Evolutionary conservation across 1,140 invertebrate species (phyloP).

Genomic region (Trigoniulus corallinus): DNA sequence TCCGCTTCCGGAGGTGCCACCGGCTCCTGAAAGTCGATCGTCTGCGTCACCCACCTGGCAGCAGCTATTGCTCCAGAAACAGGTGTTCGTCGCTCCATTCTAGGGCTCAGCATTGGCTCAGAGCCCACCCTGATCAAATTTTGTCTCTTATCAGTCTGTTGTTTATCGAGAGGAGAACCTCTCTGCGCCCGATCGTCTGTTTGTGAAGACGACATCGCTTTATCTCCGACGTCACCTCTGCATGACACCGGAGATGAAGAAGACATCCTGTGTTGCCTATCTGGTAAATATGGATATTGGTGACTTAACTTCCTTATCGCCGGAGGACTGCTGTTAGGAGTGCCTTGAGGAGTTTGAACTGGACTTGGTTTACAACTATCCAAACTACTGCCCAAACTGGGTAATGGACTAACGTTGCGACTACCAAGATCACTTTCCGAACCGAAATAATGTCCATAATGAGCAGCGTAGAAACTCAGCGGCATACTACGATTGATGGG

Average conservation of each 20-base stretch:
- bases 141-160: not conserved
- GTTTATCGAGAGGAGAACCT: not conserved
- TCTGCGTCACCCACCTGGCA: not conserved
- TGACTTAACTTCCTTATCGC: not conserved
- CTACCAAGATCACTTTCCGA: not conserved
- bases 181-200: too few relatives aligned
- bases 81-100: constrained; percentile 19
- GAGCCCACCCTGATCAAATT: constrained; percentile 33
- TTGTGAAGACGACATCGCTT: not conserved
- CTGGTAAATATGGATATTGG: not conserved
- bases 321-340: constrained; percentile 6
- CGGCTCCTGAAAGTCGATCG: constrained; percentile 1
- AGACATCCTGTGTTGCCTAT: not conserved
- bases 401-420: not conserved
- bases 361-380: constrained; percentile 2
- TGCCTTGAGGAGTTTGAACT: not conserved
- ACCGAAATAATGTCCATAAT: constrained; percentile 28
- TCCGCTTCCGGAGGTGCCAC: constrained; percentile 3
- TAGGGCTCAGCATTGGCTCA: constrained; percentile 34
- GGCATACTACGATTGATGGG: constrained; percentile 55
- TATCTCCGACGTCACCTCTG: not conserved
- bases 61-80: constrained; percentile 12
- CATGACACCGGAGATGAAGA: not conserved
- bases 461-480: constrained; percentile 42
- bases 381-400: not conserved